Percentiles rank a stretch among this genome's conserved stretches.
Conservation (phyloP, 2,113 vertebrate species). For the Dasypus novemcinctus region DNA sequence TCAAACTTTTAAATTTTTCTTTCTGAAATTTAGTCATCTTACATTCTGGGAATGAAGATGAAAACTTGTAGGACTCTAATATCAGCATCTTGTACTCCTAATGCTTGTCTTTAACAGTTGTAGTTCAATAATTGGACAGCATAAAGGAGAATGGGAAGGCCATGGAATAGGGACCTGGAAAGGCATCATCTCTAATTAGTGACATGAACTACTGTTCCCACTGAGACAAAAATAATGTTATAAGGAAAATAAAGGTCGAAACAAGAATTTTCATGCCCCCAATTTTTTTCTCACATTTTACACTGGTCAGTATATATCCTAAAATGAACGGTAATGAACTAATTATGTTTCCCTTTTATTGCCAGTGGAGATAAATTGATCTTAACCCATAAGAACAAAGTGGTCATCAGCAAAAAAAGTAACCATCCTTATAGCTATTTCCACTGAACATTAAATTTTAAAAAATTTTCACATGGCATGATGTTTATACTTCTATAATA, state of each 20-base stretch:
- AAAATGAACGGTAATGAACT: not conserved
- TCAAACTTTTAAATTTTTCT: not conserved
- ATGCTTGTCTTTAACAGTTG: not conserved
- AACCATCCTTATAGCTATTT: constrained; percentile 25
- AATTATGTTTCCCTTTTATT: not conserved
- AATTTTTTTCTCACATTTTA: not conserved
- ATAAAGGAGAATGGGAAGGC: not conserved
- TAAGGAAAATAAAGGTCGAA: not conserved
- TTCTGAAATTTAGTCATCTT: not conserved
- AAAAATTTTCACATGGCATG: not conserved
- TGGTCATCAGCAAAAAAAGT: constrained; percentile 37
- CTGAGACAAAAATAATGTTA: constrained; percentile 9
- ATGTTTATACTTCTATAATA: constrained; percentile 15
- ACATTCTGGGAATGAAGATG: not conserved
- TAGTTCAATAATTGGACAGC: not conserved
- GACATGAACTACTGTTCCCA: not conserved
- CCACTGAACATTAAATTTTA: not conserved
- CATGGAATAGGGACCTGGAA: not conserved
- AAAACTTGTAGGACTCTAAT: not conserved
- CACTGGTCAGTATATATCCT: not conserved
- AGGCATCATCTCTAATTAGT: not conserved
- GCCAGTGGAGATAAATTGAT: constrained; percentile 13
- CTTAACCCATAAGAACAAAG: constrained; percentile 33
- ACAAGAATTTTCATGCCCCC: not conserved
- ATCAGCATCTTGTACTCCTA: not conserved